These are phyloP conservation scores for Chondrilla cf. caribensis DNA, from an alignment of 37 sponge, comb jelly and placozoan genomes.

Conservation along the genomic window DNA sequence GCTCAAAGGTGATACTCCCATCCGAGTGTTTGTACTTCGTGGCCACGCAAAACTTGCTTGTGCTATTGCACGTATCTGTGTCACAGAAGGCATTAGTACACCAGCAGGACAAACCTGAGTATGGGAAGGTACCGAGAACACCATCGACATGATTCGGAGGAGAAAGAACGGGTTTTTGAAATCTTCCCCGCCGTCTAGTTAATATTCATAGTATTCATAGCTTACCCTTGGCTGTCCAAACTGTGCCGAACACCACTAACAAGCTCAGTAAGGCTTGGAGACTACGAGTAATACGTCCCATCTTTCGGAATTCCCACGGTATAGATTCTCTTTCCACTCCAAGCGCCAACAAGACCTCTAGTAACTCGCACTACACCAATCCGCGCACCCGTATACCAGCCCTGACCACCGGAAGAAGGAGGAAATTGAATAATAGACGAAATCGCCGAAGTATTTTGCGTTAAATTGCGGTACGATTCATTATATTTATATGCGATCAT, in stretches of 20 bases:
- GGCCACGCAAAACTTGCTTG: neutral
- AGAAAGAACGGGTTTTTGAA: neutral
- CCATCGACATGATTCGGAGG: neutral
- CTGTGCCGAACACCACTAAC: neutral
- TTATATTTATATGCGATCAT: too few species aligned
- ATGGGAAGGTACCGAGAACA: neutral
- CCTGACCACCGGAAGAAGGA: too few species aligned
- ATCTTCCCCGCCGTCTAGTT: neutral
- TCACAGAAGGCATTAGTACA: neutral
- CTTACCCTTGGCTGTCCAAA: slow-evolving; percentile 13
- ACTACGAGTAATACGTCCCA: too few species aligned
- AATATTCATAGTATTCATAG: slow-evolving; percentile 6
- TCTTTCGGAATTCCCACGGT: too few species aligned
- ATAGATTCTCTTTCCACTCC: too few species aligned
- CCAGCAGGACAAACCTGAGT: neutral
- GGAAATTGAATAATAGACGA: too few species aligned
- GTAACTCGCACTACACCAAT: too few species aligned
- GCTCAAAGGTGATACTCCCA: neutral
- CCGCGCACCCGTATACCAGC: too few species aligned
- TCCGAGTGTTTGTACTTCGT: neutral
- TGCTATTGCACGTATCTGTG: neutral
- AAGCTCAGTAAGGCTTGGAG: too few species aligned
- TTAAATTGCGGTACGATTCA: too few species aligned
- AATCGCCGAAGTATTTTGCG: too few species aligned
- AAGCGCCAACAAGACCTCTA: too few species aligned